Conservation (phyloP, 1,140 invertebrate genomes). For the Nylanderia fulva region DNA sequence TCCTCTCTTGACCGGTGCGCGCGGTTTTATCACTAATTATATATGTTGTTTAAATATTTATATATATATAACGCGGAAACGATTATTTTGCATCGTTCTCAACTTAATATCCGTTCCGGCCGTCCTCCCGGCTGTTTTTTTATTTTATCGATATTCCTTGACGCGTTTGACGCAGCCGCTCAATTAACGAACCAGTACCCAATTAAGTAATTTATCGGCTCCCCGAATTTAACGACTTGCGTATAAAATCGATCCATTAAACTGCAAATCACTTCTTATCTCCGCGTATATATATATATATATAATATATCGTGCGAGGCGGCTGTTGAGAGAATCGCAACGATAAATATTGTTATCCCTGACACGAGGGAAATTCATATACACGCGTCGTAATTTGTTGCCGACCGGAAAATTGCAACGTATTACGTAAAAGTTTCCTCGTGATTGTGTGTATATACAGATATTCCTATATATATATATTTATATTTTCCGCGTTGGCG, state of each 20-base stretch:
- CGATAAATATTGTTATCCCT: conserved; percentile 21
- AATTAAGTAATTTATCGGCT: conserved; percentile 38
- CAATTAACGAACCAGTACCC: not conserved
- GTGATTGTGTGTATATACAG: no score
- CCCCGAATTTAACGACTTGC: conserved; percentile 27
- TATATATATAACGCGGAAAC: conserved; percentile 5
- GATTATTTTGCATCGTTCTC: not conserved
- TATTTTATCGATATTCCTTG: not conserved
- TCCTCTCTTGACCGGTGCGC: not conserved
- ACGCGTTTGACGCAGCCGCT: conserved; percentile 4
- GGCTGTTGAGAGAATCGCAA: not conserved
- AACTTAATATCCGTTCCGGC: not conserved
- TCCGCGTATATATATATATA: not conserved
- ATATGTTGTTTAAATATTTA: conserved; percentile 41
- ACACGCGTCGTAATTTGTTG: not conserved
- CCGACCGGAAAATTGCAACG: not conserved
- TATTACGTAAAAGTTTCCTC: conserved; percentile 1
- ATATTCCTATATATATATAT: conserved; percentile 20
- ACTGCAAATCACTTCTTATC: not conserved
- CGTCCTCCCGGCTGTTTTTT: no score
- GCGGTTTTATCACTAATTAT: conserved; percentile 28
- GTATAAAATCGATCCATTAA: conserved; percentile 22
- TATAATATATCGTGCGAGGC: no score
- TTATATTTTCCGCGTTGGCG: conserved; percentile 49
- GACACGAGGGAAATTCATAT: conserved; percentile 10